Conservation (phyloP, 1,140 invertebrate genomes). For the Ceratoteleas bidentatus region DNA sequence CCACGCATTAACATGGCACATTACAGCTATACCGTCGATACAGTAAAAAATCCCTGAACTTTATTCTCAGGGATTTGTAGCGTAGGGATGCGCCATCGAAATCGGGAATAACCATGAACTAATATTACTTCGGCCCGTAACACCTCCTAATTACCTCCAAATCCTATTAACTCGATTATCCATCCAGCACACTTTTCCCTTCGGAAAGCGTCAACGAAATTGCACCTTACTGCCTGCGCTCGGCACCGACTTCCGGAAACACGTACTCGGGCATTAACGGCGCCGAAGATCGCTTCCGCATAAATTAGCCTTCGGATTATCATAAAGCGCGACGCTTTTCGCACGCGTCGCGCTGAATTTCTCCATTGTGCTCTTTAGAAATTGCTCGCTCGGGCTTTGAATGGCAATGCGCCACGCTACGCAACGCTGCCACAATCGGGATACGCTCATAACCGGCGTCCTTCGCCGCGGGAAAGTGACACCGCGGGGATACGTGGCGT, state of each 20-base stretch:
- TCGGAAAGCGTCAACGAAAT: constrained; percentile 15
- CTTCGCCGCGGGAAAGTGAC: constrained; percentile 42
- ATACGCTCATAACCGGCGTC: constrained; percentile 33
- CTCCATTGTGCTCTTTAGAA: constrained; percentile 55
- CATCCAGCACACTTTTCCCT: constrained; percentile 3
- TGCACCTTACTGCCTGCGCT: constrained; percentile 20
- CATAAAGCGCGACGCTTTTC: constrained; percentile 45
- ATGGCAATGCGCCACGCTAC: constrained; percentile 34
- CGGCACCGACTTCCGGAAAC: constrained; percentile 26
- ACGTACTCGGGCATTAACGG: constrained; percentile 18
- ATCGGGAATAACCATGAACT: too few relatives aligned
- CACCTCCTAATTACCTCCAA: neutral
- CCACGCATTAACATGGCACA: too few relatives aligned
- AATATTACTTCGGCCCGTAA: neutral
- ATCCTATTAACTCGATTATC: constrained; percentile 7
- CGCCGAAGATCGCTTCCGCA: constrained; percentile 43
- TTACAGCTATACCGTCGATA: too few relatives aligned
- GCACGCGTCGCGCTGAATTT: constrained; percentile 44
- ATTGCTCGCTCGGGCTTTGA: constrained; percentile 35
- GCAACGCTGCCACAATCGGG: constrained; percentile 46
- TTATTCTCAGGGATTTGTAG: too few relatives aligned
- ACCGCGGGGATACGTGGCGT: too few relatives aligned
- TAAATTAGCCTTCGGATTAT: constrained; percentile 50
- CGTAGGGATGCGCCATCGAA: too few relatives aligned
- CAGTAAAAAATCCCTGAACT: too few relatives aligned